phyloP scores from a whole-genome alignment of 1,140 invertebrate species.

The Drosophila pachea region DNA sequence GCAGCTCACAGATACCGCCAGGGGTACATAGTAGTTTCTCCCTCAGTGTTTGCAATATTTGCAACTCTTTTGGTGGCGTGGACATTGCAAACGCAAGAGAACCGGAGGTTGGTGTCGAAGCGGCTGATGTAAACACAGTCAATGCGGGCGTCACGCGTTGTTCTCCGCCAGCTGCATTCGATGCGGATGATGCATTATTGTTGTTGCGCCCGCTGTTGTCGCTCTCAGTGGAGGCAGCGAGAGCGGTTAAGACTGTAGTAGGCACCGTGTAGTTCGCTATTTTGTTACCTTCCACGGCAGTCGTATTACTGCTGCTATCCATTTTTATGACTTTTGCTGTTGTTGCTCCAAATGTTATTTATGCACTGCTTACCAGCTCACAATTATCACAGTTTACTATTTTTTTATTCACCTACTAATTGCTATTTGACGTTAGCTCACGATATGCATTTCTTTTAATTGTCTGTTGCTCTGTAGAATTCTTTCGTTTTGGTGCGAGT shows the following conservation, averaged over 20 bases:
- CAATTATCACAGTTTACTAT: constrained; percentile 49
- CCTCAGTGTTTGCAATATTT: constrained; percentile 61
- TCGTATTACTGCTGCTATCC: constrained; percentile 62
- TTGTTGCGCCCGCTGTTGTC: constrained; percentile 24
- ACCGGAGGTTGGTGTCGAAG: constrained; percentile 19
- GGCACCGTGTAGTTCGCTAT: constrained; percentile 56
- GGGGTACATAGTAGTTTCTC: constrained; percentile 63
- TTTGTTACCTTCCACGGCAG: constrained; percentile 45
- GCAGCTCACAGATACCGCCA: constrained; percentile 54
- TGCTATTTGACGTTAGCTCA: constrained; percentile 56
- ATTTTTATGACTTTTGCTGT: constrained; percentile 43
- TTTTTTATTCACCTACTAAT: constrained; percentile 40
- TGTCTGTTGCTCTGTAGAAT: constrained; percentile 51
- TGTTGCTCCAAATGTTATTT: constrained; percentile 55
- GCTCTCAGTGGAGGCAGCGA: constrained; percentile 14
- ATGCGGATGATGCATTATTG: constrained; percentile 12
- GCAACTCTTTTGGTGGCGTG: constrained; percentile 68
- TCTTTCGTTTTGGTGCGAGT: constrained; percentile 29
- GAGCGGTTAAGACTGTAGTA: constrained; percentile 1
- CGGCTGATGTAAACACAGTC: constrained; percentile 22
- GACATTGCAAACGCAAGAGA: constrained; percentile 34
- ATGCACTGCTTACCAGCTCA: constrained; percentile 39
- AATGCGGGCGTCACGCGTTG: constrained; percentile 30
- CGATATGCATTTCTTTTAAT: constrained; percentile 57
- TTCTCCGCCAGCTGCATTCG: constrained; percentile 14